These are phyloP conservation scores for Paramormyrops kingsleyae DNA, from an alignment of 2,113 vertebrate species.

Conservation along the genomic window DNA sequence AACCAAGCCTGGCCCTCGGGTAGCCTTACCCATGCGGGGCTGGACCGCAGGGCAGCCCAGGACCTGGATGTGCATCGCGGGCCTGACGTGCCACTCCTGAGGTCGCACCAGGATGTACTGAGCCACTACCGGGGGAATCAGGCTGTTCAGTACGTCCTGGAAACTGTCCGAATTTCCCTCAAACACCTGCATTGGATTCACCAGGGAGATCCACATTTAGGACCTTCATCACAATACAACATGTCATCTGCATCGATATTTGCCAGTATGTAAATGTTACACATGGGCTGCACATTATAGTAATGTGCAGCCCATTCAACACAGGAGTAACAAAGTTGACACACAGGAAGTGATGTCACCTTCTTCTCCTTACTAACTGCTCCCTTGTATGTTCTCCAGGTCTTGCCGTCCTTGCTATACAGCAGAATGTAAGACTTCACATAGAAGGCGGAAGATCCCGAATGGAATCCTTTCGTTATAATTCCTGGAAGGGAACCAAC, in stretches of 20 bases:
- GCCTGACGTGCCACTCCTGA: conserved; percentile 51
- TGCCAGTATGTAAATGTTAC: background rate
- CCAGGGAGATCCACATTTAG: background rate
- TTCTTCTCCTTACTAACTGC: conserved; percentile 60
- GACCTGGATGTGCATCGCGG: conserved; percentile 61
- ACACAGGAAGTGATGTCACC: conserved; percentile 42
- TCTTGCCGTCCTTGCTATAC: conserved; percentile 69
- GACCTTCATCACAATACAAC: background rate
- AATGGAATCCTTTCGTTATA: conserved; percentile 57
- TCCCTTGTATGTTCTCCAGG: conserved; percentile 69
- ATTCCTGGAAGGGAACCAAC: conserved; percentile 54
- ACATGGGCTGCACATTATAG: background rate
- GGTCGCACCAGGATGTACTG: conserved; percentile 67
- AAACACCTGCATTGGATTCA: conserved; percentile 61
- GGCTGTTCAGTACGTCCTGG: conserved; percentile 60
- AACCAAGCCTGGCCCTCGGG: conserved; percentile 15
- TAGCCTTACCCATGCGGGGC: conserved; percentile 33
- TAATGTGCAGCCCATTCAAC: background rate
- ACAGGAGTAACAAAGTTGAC: background rate
- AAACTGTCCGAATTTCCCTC: conserved; percentile 58
- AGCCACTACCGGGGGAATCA: conserved; percentile 62
- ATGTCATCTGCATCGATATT: background rate
- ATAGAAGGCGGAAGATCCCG: conserved; percentile 45
- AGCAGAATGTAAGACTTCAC: conserved; percentile 58
- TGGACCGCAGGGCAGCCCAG: conserved; percentile 61